A percentile compares a stretch with the other conserved stretches of the same genome.
Conservation (phyloP, 2,888 invertebrate genomes). For the Rhimphoctona megacephalus region DNA sequence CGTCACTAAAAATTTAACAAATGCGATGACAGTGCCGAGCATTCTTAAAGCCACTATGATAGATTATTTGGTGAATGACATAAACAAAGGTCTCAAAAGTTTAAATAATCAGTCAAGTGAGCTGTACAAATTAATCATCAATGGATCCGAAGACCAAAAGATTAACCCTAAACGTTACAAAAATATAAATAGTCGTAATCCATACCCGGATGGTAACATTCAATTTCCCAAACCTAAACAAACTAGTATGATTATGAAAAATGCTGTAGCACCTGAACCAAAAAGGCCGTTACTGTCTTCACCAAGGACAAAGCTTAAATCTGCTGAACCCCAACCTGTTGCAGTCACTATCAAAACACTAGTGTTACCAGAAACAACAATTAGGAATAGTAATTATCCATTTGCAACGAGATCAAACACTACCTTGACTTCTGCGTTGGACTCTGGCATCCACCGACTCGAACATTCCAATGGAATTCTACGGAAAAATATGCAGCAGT, state of each 20-base stretch:
- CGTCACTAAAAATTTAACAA: not conserved
- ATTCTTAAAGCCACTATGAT: not conserved
- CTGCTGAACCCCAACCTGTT: slow-evolving; percentile 77
- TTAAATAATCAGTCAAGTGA: slow-evolving; percentile 5
- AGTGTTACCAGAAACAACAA: slow-evolving; percentile 15
- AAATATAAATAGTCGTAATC: not conserved
- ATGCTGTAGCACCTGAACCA: not conserved
- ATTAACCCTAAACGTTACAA: not conserved
- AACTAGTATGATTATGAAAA: not conserved
- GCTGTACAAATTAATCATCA: not conserved
- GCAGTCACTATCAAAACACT: slow-evolving; percentile 43
- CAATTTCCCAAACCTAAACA: not conserved
- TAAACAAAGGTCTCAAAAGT: not conserved
- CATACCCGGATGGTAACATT: not conserved
- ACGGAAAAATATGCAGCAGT: slow-evolving; percentile 1
- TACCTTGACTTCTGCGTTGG: slow-evolving; percentile 5
- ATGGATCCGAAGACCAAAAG: not conserved
- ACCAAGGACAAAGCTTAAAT: slow-evolving; percentile 61
- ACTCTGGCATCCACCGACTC: not conserved
- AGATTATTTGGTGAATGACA: not conserved
- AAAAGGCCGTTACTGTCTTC: slow-evolving; percentile 11
- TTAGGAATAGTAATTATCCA: slow-evolving; percentile 1
- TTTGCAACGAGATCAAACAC: slow-evolving; percentile 9
- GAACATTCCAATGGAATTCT: not conserved
- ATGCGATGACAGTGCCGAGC: not conserved